Conservation (phyloP, 2,113 vertebrate genomes). For the Perca fluviatilis region DNA sequence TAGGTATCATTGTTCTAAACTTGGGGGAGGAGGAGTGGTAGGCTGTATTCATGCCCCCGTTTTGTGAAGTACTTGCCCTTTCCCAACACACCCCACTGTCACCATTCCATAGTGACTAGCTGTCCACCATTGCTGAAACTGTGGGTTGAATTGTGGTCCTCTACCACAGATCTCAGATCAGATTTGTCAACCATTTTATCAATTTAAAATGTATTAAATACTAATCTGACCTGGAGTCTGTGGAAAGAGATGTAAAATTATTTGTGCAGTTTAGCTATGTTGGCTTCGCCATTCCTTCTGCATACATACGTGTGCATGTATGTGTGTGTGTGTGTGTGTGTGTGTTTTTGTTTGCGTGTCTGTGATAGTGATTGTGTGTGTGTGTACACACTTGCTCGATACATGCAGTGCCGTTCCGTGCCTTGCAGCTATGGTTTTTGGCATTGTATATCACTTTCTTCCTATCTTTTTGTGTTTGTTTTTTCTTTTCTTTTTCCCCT, state of each 20-base stretch:
- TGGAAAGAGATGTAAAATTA: slow-evolving; percentile 75
- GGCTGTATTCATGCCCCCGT: slow-evolving; percentile 52
- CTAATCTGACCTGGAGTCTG: slow-evolving; percentile 62
- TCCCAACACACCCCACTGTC: slow-evolving; percentile 66
- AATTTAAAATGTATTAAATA: not conserved
- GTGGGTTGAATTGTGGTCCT: slow-evolving; percentile 49
- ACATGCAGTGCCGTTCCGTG: slow-evolving; percentile 68
- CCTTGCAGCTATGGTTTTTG: slow-evolving; percentile 79
- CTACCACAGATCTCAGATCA: slow-evolving; percentile 59
- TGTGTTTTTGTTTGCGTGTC: slow-evolving; percentile 16
- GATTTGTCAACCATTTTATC: slow-evolving; percentile 19
- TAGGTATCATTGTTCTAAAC: slow-evolving; percentile 45
- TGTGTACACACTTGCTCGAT: slow-evolving; percentile 59
- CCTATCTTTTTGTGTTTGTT: slow-evolving; percentile 74
- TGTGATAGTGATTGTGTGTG: slow-evolving; percentile 25
- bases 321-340: slow-evolving; percentile 30
- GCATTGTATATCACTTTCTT: slow-evolving; percentile 85
- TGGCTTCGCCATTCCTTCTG: slow-evolving; percentile 85
- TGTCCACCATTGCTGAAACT: slow-evolving; percentile 62
- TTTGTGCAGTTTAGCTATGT: slow-evolving; percentile 81
- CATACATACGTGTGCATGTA: slow-evolving; percentile 60
- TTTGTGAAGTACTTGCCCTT: slow-evolving; percentile 59
- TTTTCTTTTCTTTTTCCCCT: slow-evolving; percentile 46
- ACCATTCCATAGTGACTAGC: slow-evolving; percentile 76
- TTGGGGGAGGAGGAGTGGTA: slow-evolving; percentile 74